Base-by-base conservation (phyloP, 2,888 invertebrate genomes). In the Neuroscelio doddi region DNA sequence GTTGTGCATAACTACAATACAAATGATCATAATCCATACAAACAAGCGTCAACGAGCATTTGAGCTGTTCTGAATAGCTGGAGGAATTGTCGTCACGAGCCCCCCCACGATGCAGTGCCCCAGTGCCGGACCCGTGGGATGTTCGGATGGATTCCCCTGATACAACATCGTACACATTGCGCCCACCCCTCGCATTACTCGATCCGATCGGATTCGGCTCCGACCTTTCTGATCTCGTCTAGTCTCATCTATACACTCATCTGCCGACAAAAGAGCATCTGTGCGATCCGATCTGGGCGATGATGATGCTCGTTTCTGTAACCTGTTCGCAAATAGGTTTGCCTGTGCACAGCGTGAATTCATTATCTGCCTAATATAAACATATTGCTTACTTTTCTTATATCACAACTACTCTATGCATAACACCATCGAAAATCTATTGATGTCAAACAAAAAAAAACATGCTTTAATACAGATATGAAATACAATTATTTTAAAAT, bases 361-460 rank as follows among this genome's bases (percentile, higher is more conserved):
- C 83, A 83, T 83, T 83, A 84, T 80, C 78, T 73, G 74, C 59
- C 79, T 83, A 82, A 83, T 84, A 78, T 80, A 84, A 83, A 83
- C 83, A 84, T 84, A 83, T 84, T 84, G 83, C 57, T 68, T 55
- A 51, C 59, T 12, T 21, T 21, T 41, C 21, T 21, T 21, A 21
- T 21, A 21, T 21, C 5, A 21, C 3, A 21, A 21, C 2, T n/a
- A n/a, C n/a, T n/a, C n/a, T n/a, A n/a, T n/a, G n/a, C n/a, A n/a
- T n/a, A n/a, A n/a, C n/a, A n/a, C n/a, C n/a, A n/a, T n/a, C n/a
- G n/a, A n/a, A n/a, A n/a, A n/a, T n/a, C n/a, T n/a, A n/a, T n/a
- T n/a, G n/a, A n/a, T n/a, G n/a, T n/a, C n/a, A n/a, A n/a, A n/a
- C n/a, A n/a, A n/a, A n/a, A n/a, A n/a, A n/a, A n/a, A n/a, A n/a